These are phyloP conservation scores for Rhynchonema sp. DNA, from an alignment of 2,888 invertebrate genomes.

Conservation along the genomic window DNA sequence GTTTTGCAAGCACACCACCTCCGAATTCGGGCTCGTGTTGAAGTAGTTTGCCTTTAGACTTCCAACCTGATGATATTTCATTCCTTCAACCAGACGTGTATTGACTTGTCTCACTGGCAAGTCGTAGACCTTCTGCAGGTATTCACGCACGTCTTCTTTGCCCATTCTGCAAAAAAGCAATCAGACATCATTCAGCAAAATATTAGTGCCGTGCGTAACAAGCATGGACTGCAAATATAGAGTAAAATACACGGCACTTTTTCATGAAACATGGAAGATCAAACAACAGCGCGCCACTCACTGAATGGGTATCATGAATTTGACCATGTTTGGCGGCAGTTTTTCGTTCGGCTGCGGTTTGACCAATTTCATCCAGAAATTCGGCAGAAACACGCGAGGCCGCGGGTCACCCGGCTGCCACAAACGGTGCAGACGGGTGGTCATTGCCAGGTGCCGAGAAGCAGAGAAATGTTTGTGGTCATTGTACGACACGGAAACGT, in stretches of 20 bases:
- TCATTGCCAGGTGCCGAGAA: conserved; percentile 11
- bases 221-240: too few relatives aligned
- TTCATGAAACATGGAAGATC: too few relatives aligned
- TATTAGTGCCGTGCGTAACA: too few relatives aligned
- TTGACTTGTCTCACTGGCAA: conserved; percentile 56
- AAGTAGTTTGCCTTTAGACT: too few relatives aligned
- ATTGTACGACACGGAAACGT: too few relatives aligned
- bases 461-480: too few relatives aligned
- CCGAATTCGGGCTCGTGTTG: too few relatives aligned
- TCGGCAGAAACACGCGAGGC: conserved; percentile 68
- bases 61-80: too few relatives aligned
- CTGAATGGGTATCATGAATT: conserved; percentile 38
- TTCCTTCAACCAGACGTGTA: conserved; percentile 35
- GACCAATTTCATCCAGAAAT: conserved; percentile 89
- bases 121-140: conserved; percentile 83
- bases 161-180: conserved; percentile 49
- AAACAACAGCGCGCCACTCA: neutral
- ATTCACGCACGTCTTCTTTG: conserved; percentile 64
- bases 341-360: conserved; percentile 36
- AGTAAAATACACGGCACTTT: too few relatives aligned
- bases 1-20: too few relatives aligned
- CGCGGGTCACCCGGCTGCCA: conserved; percentile 62
- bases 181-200: neutral
- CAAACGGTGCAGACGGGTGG: conserved; percentile 16
- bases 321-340: conserved; percentile 53